Evolutionary conservation across 2,797 vertebrate species (phyloP), one percentile per base, ranked within the genome.

Genomic region (Ctenopoma kingsleyae): DNA sequence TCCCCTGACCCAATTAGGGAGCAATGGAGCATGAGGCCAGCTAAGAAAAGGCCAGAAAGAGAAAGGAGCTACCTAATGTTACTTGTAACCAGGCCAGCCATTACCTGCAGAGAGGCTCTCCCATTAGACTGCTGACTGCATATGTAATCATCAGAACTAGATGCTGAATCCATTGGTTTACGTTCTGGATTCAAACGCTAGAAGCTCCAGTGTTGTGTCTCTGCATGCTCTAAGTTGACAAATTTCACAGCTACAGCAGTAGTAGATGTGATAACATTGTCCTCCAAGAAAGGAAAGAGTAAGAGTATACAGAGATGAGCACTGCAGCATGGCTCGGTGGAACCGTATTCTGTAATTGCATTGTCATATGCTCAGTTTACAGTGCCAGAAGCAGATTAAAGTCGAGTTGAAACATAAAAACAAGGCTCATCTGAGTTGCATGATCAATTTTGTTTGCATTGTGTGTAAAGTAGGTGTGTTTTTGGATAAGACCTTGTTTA

Each of bases 1-100:
- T 93, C 93, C 86, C 89, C 88, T 94, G 93, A 94, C 94, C 93
- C 93, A 94, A 92, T 95, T 94, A 94, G 87, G 77, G 87, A 78
- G 85, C 89, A 93, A 75, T 90, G 90, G 85, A 93, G 85, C 88
- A 81, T 90, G 91, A 92, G 85, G 64, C 81, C 85, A 78, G 80
- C 78, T 76, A 75, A 88, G 85, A 86, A 87, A 87, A 86, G 78
- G 81, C 88, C 86, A 78, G 75, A 75, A 76, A 83, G 81, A 81
- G 82, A 86, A 89, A 87, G 77, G 78, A 83, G 81, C 86, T 55
- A 74, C 82, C 78, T 88, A 86, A 87, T 86, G 81, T 70, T 82
- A 76, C 80, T 83, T 82, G 72, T 86, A 87, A 76, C 70, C 46
- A 30, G 78, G 81, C 74, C 50, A 74, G 71, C 83, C 83, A 87